Base-by-base conservation (phyloP, 2,888 invertebrate species). In the Ophioninae sp. region DNA sequence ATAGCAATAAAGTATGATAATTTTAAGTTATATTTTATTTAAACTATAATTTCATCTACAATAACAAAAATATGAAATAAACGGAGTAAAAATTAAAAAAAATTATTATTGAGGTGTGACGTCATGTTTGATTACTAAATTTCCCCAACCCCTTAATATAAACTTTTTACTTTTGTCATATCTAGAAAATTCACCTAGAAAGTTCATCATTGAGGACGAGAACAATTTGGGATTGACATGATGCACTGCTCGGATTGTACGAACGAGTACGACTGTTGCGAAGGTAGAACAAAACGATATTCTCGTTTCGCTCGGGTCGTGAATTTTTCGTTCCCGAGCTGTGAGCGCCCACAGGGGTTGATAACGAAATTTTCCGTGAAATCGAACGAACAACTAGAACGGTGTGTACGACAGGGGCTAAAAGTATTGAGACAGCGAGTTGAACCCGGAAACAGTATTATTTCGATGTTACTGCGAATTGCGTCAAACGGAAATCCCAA, bases 301-400 rank as follows among this genome's bases (percentile, higher is more conserved):
- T 17, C 50, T 8, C 64, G 62, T 56, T 67, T 61, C 30, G 76
- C 83, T 79, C 57, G 67, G 79, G 80, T 77, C 44, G 56, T 72
- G 76, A 39, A 64, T 76, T 68, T 67, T 37, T 70, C n/a, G 61
- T 62, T 69, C 44, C 50, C 72, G 57, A 56, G 50, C 72, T n/a
- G 21, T 23, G 41, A 72, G 59, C 44, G 72, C 41, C 37, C 61
- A n/a, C 39, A 57, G 56, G 30, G 62, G n/a, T n/a, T 41, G 72
- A 81, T 81, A 81, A 76, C 73, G 75, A 59, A 70, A 79, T 81
- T 81, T 78, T 79, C 61, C 37, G 74, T 83, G 50, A 73, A 77
- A 80, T 73, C 61, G 73, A 76, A 68, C 72, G 79, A 62, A 77
- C 73, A 80, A 77, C 50, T 62, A 69, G 65, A n/a, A 10, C 30